Evolutionary conservation across 2,113 vertebrate genomes (phyloP), one percentile per base, ranked within the genome.

Genomic region (Tragulus kanchil): DNA sequence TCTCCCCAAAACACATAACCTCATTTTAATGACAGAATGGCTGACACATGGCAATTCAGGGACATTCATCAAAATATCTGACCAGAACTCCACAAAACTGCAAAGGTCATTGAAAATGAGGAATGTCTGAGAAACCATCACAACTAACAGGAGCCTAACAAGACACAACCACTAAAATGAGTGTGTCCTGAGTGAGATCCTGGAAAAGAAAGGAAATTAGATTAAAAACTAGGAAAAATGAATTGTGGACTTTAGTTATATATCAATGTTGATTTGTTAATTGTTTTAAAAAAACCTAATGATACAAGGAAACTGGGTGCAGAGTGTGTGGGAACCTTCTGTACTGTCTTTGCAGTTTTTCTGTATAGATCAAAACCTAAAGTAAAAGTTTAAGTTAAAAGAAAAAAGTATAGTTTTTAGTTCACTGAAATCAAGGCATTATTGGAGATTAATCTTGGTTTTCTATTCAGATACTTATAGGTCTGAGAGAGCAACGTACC

Each of bases 381-480:
- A 62, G n/a, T 78, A 52, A 78, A 64, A 36, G 36, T 36, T 36
- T 36, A 36, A 36, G 36, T 36, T 36, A 36, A 36, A 36, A 36
- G 36, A 36, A 36, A 36, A 36, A 36, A 36, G 36, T 36, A 36
- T 36, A 36, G 36, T 36, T 95, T 91, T 96, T 67, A 56, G 19
- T 95, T 92, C 13, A 81, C n/a, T 92, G 50, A 96, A 92, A 77
- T 93, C 54, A 71, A 78, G 77, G 59, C 87, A 3, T 88, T 45
- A 82, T 73, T 86, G 52, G 89, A 65, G 31, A 83, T 12, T 88
- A 62, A 87, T 94, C 54, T 89, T 96, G 59, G 26, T 19, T 89
- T 84, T 96, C 59, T 94, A 8, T 61, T 95, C 75, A 78, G 21
- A 59, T 87, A 23, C 87, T 19, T 95, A 1, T 50, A 85, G 79